Evolutionary conservation across 2,113 vertebrate genomes (phyloP).

Genomic region (Xiphophorus hellerii): DNA sequence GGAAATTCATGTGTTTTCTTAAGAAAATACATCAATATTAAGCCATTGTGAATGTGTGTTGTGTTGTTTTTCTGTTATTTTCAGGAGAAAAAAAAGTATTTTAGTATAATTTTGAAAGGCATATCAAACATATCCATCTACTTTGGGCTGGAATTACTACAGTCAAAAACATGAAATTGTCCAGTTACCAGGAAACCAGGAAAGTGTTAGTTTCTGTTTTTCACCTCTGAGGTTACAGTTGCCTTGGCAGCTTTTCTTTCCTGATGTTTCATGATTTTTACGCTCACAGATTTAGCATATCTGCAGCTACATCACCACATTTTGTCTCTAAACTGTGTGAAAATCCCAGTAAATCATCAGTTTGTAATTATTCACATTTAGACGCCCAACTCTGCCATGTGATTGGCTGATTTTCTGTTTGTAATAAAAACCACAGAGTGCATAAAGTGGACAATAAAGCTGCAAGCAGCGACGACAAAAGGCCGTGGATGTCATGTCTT

Average conservation of each 20-base stretch:
- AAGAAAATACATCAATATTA: not conserved
- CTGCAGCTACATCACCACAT: not conserved
- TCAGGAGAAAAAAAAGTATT: no score
- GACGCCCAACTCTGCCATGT: no score
- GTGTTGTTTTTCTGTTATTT: not conserved
- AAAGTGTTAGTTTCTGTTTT: not conserved
- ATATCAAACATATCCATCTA: no score
- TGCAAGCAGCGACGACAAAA: no score
- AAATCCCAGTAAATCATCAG: no score
- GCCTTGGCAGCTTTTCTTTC: constrained; percentile 12
- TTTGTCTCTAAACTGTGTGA: not conserved
- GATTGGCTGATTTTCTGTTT: no score
- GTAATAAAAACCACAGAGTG: no score
- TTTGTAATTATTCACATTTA: no score
- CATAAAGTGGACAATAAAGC: no score
- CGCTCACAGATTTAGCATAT: not conserved
- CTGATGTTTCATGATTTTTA: not conserved
- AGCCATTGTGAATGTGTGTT: not conserved
- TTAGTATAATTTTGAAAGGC: no score
- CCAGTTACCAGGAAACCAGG: constrained; percentile 43
- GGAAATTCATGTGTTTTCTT: not conserved
- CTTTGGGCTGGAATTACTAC: constrained; percentile 28
- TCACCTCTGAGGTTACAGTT: not conserved
- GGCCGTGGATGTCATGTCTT: no score
- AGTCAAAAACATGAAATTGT: constrained; percentile 26